Percentiles rank a stretch among this genome's conserved stretches.
These are phyloP conservation scores for Musca vetustissima DNA, from an alignment of 1,140 invertebrate genomes.

Conservation along the genomic window DNA sequence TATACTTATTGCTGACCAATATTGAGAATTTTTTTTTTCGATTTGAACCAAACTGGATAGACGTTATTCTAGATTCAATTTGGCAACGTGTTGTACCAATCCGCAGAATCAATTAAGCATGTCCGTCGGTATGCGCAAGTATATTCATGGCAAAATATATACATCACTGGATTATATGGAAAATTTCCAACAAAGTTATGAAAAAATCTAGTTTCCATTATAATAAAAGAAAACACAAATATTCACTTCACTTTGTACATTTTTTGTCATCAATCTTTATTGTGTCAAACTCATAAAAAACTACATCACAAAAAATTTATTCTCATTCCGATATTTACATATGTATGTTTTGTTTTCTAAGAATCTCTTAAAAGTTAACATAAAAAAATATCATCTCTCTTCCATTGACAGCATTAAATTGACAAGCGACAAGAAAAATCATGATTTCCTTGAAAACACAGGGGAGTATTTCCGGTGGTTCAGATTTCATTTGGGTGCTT, in stretches of 20 bases:
- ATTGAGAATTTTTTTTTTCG: too few species aligned
- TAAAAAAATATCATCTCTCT: not conserved
- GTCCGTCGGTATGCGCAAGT: too few species aligned
- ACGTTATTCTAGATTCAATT: too few species aligned
- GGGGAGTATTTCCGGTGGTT: not conserved
- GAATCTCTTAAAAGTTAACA: not conserved
- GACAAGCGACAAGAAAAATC: slow-evolving; percentile 12
- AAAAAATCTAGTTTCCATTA: too few species aligned
- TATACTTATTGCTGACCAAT: too few species aligned
- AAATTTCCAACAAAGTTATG: too few species aligned
- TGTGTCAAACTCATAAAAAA: not conserved
- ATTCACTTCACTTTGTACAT: not conserved
- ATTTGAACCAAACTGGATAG: too few species aligned
- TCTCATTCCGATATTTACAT: not conserved
- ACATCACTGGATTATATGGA: too few species aligned
- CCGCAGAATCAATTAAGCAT: too few species aligned
- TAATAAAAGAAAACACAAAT: too few species aligned
- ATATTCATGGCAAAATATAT: too few species aligned
- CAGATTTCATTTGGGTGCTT: not conserved
- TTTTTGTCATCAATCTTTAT: slow-evolving; percentile 16
- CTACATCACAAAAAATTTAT: not conserved
- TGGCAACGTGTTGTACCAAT: too few species aligned
- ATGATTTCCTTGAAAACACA: slow-evolving; percentile 13
- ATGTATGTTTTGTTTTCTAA: not conserved
- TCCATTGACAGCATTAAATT: slow-evolving; percentile 1